Evolutionary conservation across 1,140 invertebrate genomes (phyloP), one percentile per base, ranked within the genome.

Genomic region (Bursaphelenchus mucronatus): DNA sequence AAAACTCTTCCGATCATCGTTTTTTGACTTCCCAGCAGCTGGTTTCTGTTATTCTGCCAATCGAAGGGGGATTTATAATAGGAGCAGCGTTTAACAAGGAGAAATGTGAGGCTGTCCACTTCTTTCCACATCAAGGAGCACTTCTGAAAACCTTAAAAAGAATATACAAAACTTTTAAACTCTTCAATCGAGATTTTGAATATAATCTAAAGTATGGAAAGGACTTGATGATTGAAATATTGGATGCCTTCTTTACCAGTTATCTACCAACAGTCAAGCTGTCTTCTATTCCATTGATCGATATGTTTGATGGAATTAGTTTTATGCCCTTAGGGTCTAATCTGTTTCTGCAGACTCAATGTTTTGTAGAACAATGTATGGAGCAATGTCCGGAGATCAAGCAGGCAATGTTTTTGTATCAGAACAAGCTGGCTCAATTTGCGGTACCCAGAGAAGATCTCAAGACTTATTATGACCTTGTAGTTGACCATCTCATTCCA

Each of bases 81-180:
- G 63, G 63, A 19, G n/a, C 44, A 10, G 47, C 57, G 13, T 63
- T 64, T 19, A 64, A 64, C 19, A 64, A 55, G 39, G 61, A 64
- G 17, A 13, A 40, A 7, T 64, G 63, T 6, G 49, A 64, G 10
- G 46, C 17, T 11, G 0, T 46, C 2, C 10, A 39, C 21, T 64
- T 40, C 40, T 64, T 45, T 51, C 30, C 50, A 9, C 63, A 64
- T 51, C 21, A 19, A 21, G 55, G 21, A 0, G 41, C 63, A 10
- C 30, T 64, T 9, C 30, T 63, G 43, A 19, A 17, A 39, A 11
- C 44, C n/a, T 7, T 64, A 11, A 30, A 63, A 30, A 13, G 47
- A 19, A 47, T 52, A 1, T 64, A 64, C 44, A 55, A 64, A 62
- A 61, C 49, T 40, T 64, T 55, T 30, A 30, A 45, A 2, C 39